phyloP scores from a whole-genome alignment of 2,113 vertebrate genomes.

The Protomyctophum bolini region DNA sequence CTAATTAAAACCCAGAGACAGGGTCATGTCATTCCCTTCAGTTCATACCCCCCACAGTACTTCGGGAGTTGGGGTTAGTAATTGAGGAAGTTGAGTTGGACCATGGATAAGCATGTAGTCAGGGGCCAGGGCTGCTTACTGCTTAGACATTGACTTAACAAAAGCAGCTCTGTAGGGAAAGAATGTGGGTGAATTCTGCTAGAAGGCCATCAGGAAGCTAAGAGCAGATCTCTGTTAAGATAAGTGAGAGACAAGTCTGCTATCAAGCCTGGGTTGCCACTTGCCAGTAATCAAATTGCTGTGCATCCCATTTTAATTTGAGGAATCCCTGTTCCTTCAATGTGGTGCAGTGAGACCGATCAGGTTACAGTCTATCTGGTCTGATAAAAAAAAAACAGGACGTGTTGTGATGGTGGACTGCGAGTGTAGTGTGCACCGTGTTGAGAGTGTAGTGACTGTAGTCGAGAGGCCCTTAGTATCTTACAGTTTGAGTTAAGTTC shows the following conservation, averaged over 20 bases:
- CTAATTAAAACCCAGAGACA: too few species aligned
- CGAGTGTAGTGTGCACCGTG: background rate
- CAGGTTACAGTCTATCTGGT: background rate
- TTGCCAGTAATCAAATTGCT: background rate
- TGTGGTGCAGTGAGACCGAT: background rate
- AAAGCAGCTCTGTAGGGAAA: constrained; percentile 49
- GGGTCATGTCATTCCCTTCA: too few species aligned
- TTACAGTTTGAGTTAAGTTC: background rate
- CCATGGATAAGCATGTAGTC: background rate
- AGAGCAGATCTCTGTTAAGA: constrained; percentile 16
- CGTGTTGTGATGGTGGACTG: background rate
- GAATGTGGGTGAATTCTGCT: constrained; percentile 13
- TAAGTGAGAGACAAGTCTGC: background rate
- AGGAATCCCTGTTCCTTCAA: background rate
- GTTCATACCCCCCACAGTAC: too few species aligned
- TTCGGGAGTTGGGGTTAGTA: too few species aligned
- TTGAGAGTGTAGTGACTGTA: too few species aligned
- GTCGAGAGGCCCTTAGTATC: background rate
- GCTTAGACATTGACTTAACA: constrained; percentile 28
- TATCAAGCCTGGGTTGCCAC: too few species aligned
- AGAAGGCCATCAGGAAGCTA: background rate
- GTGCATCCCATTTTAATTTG: background rate
- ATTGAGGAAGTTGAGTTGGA: too few species aligned
- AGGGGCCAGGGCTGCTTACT: too few species aligned
- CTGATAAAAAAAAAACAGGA: constrained; percentile 5